These are phyloP conservation scores for Chrysoperla carnea DNA, from an alignment of 1,140 invertebrate genomes.

Conservation along the genomic window DNA sequence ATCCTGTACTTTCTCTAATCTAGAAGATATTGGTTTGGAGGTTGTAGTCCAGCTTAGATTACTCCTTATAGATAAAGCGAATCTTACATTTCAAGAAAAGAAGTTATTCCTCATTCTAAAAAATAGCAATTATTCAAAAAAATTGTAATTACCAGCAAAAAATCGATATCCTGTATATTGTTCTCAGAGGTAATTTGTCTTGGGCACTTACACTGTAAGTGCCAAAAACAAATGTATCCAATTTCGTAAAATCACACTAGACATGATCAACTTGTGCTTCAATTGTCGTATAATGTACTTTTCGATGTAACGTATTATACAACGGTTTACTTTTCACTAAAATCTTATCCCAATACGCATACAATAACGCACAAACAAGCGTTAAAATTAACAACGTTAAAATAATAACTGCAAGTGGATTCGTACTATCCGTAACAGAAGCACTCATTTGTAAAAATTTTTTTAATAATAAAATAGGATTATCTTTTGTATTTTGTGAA, in stretches of 20 bases:
- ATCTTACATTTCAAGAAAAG: no score
- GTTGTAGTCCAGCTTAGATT: no score
- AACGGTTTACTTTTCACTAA: conserved; percentile 39
- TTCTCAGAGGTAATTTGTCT: no score
- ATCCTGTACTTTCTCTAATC: no score
- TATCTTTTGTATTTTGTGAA: conserved; percentile 16
- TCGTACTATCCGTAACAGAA: conserved; percentile 11
- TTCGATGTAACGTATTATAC: conserved; percentile 42
- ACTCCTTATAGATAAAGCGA: no score
- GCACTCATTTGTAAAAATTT: conserved; percentile 15
- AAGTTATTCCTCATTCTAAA: no score
- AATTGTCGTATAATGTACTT: conserved; percentile 57
- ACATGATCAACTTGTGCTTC: conserved; percentile 21
- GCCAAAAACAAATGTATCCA: no score
- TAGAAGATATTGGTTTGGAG: no score
- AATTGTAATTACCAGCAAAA: no score
- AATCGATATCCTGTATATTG: no score
- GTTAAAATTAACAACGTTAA: conserved; percentile 35
- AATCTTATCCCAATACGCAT: conserved; percentile 37
- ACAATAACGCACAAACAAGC: conserved; percentile 34
- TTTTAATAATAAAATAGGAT: conserved; percentile 17
- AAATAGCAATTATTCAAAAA: no score
- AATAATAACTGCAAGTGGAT: conserved; percentile 21
- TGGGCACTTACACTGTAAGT: no score
- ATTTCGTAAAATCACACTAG: background rate